A percentile compares a stretch with the other conserved stretches of the same genome.
Evolutionary conservation across 2,888 invertebrate genomes (phyloP).

Genomic region (Ferrisia virgata): DNA sequence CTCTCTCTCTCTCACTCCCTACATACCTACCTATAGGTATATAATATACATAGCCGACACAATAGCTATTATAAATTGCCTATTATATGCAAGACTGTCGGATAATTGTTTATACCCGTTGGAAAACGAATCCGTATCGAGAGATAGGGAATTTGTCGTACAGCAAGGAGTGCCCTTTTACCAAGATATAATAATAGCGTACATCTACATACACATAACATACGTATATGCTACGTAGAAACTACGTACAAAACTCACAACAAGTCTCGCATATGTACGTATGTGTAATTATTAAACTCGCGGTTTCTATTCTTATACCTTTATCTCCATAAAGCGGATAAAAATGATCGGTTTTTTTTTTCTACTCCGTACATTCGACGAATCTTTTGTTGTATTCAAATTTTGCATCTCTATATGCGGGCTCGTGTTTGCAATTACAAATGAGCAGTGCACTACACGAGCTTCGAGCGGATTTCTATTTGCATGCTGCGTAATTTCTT

Average conservation of each 20-base stretch:
- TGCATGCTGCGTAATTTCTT: neutral
- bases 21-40: too few relatives aligned
- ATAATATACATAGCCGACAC: neutral
- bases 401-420: neutral
- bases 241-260: neutral
- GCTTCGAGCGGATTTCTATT: neutral
- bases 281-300: slow-evolving; percentile 1
- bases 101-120: slow-evolving; percentile 40
- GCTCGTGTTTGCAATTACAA: slow-evolving; percentile 1
- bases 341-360: neutral
- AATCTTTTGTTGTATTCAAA: neutral
- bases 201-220: too few relatives aligned
- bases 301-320: neutral
- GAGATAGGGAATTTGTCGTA: slow-evolving; percentile 17
- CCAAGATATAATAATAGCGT: slow-evolving; percentile 4
- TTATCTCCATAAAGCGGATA: neutral
- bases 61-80: slow-evolving; percentile 43
- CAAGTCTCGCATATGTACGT: neutral
- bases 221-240: neutral
- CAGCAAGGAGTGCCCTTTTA: slow-evolving; percentile 29
- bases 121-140: slow-evolving; percentile 21
- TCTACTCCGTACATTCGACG: neutral
- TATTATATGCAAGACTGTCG: slow-evolving; percentile 39
- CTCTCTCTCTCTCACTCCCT: too few relatives aligned
- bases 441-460: neutral